phyloP scores from a whole-genome alignment of 2,113 vertebrate species.

The Tragelaphus scriptus region DNA sequence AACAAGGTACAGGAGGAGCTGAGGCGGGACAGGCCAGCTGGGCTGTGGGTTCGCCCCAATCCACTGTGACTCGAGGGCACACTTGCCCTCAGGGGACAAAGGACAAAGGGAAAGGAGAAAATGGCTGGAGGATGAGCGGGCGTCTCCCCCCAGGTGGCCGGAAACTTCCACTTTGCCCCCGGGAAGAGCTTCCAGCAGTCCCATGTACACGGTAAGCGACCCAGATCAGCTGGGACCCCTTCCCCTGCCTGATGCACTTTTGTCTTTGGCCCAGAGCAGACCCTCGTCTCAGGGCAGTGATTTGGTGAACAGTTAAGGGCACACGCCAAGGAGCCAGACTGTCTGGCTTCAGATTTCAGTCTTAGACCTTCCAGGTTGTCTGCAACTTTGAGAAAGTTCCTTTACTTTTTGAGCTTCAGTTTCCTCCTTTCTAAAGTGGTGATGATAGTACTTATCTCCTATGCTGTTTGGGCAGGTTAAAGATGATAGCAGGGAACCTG shows the following conservation, averaged over 20 bases:
- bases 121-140: not conserved
- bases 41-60: not conserved
- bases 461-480: not conserved
- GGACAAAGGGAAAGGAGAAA: not conserved
- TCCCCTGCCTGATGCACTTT: not conserved
- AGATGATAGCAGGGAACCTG: not conserved
- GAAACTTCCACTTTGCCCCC: conserved; percentile 99
- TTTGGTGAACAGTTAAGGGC: not conserved
- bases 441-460: not conserved
- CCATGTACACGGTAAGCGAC: conserved; percentile 93
- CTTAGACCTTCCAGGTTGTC: not conserved
- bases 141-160: conserved; percentile 89
- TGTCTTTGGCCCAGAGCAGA: not conserved
- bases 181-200: conserved; percentile 99
- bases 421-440: conserved; percentile 18
- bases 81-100: not conserved
- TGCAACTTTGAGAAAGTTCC: not conserved
- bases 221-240: rapidly evolving
- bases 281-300: not conserved
- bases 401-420: not conserved
- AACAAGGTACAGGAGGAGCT: conserved; percentile 87
- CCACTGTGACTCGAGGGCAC: not conserved
- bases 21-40: not conserved
- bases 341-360: not conserved
- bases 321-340: not conserved